A percentile compares a stretch with the other conserved stretches of the same genome.
Evolutionary conservation across 1,140 invertebrate species (phyloP).

Genomic region (Caerostris extrusa): DNA sequence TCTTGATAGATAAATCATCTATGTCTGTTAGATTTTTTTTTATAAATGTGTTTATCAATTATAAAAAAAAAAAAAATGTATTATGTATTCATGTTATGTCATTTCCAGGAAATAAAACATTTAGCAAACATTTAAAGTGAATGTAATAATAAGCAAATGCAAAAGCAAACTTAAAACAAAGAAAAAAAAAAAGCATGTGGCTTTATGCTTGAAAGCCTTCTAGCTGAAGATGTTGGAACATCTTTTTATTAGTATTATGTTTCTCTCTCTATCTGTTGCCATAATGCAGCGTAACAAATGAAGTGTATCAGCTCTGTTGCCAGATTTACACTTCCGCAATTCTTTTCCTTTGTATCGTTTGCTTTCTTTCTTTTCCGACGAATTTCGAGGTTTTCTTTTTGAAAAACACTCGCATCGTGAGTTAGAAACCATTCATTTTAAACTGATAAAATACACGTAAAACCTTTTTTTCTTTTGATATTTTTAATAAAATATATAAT

Average conservation of each 20-base stretch:
- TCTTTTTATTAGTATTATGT: conserved; percentile 66
- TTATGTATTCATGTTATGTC: not conserved
- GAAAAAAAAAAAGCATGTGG: not conserved
- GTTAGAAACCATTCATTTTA: conserved; percentile 20
- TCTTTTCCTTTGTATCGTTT: conserved; percentile 28
- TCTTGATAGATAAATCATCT: too few species aligned
- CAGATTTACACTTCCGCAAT: conserved; percentile 76
- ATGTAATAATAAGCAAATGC: not conserved
- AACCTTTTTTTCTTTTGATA: not conserved
- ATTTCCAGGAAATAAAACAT: not conserved
- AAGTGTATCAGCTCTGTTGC: conserved; percentile 66
- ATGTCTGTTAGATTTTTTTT: too few species aligned
- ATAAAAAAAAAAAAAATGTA: not conserved
- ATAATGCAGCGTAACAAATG: conserved; percentile 63
- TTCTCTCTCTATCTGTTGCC: conserved; percentile 43
- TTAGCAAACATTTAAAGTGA: not conserved
- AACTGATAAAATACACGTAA: not conserved
- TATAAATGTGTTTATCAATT: too few species aligned
- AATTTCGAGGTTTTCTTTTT: conserved; percentile 33
- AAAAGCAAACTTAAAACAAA: not conserved
- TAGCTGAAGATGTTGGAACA: not conserved
- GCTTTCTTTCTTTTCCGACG: not conserved
- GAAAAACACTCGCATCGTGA: conserved; percentile 35
- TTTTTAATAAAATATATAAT: not conserved
- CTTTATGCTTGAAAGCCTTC: not conserved